phyloP scores from a whole-genome alignment of 2,888 invertebrate genomes.

The Notocelia uddmanniana region DNA sequence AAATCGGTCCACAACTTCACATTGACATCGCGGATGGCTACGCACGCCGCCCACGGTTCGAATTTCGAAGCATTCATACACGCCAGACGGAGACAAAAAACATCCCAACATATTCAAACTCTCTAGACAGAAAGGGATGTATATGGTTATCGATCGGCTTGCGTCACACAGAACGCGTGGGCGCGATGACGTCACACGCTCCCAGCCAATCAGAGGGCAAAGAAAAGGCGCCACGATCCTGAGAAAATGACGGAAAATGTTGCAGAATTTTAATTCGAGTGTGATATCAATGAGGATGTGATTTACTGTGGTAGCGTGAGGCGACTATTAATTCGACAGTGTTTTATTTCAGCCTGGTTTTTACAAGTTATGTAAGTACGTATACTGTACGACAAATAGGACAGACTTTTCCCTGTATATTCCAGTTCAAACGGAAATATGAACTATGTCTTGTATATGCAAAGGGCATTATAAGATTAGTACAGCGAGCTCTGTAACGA shows the following conservation, averaged over 20 bases:
- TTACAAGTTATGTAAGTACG: neutral
- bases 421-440: no score
- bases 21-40: conserved; percentile 65
- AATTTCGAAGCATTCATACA: conserved; percentile 77
- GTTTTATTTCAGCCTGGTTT: neutral
- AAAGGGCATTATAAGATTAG: no score
- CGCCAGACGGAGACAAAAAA: conserved; percentile 63
- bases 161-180: conserved; percentile 83
- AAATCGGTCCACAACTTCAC: conserved; percentile 62
- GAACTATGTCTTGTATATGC: no score
- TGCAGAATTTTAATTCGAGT: conserved; percentile 46
- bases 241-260: conserved; percentile 62
- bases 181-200: conserved; percentile 81
- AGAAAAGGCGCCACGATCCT: conserved; percentile 78
- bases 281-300: conserved; percentile 26
- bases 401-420: neutral
- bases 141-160: conserved; percentile 77
- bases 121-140: conserved; percentile 58
- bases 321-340: neutral
- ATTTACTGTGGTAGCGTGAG: conserved; percentile 18
- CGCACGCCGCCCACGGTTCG: conserved; percentile 81
- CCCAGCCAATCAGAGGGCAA: conserved; percentile 68
- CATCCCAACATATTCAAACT: conserved; percentile 31
- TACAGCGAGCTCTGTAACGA: no score
- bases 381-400: neutral